Evolutionary conservation across 2,113 vertebrate genomes (phyloP).

Genomic region (Ariopsis seemanni): DNA sequence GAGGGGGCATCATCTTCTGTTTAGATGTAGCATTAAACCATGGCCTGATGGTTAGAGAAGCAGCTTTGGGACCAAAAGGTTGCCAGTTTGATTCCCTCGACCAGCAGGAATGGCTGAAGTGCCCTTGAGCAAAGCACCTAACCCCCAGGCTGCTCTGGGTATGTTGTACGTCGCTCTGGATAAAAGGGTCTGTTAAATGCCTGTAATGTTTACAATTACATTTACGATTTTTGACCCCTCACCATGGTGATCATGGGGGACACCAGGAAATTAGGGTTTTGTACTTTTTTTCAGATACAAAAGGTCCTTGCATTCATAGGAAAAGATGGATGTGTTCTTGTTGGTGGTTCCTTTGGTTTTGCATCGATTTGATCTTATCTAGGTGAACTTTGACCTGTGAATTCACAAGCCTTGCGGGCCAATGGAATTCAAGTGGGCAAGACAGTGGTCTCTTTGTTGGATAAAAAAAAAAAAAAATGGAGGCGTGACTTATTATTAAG

Average conservation of each 20-base stretch:
- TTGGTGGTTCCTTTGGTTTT: not conserved
- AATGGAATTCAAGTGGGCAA: not conserved
- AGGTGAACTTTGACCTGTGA: not conserved
- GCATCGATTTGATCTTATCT: not conserved
- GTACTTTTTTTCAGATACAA: not conserved
- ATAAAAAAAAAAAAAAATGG: not conserved
- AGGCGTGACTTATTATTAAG: not conserved
- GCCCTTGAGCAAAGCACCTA: no score
- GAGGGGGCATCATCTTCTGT: not conserved
- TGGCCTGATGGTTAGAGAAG: no score
- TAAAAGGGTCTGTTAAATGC: no score
- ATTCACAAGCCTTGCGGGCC: not conserved
- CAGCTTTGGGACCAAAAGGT: no score
- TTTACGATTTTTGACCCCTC: not conserved
- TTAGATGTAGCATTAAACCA: no score
- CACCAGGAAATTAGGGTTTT: not conserved
- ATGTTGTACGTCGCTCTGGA: no score
- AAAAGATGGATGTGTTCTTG: not conserved
- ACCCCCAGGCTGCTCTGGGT: no score
- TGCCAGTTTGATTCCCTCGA: no score
- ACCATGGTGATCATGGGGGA: not conserved
- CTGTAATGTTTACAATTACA: no score
- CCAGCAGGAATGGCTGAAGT: no score
- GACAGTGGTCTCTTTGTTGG: conserved; percentile 10
- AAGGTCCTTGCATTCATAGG: no score